Evolutionary conservation across 2,113 vertebrate species (phyloP).

Genomic region (Microcebus lehilahytsara): DNA sequence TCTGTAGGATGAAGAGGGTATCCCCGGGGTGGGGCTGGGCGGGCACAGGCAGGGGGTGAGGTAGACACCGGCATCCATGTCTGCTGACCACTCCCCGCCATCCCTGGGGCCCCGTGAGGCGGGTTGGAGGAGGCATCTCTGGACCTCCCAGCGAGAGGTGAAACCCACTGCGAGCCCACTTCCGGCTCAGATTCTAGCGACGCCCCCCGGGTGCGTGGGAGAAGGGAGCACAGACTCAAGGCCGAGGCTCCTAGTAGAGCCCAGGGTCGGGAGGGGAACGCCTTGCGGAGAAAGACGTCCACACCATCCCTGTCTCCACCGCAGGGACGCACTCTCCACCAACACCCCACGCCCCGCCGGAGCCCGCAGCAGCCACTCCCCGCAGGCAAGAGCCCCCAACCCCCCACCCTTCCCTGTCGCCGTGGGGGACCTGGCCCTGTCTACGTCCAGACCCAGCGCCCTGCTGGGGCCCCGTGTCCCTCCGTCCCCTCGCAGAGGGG

Average conservation of each 20-base stretch:
- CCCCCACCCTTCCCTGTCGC: background rate
- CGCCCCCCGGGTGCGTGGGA: fast-evolving
- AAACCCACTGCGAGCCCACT: fast-evolving
- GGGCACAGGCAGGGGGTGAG: background rate
- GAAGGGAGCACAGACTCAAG: fast-evolving
- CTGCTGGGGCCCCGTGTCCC: fast-evolving
- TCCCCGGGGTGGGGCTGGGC: fast-evolving
- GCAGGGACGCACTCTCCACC: fast-evolving
- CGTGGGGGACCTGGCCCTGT: fast-evolving
- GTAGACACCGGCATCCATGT: too few species aligned
- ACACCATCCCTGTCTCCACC: fast-evolving
- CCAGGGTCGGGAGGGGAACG: fast-evolving
- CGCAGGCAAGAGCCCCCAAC: fast-evolving
- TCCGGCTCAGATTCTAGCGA: fast-evolving
- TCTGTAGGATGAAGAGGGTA: fast-evolving
- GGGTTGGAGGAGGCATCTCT: fast-evolving
- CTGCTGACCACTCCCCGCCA: fast-evolving
- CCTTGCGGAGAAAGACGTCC: fast-evolving
- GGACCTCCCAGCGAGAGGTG: background rate
- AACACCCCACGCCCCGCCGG: fast-evolving
- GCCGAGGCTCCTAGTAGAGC: fast-evolving
- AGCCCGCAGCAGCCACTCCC: too few species aligned
- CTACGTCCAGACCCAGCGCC: fast-evolving
- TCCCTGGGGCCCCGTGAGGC: fast-evolving
- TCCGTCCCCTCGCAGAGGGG: fast-evolving